Evolutionary conservation across 1,140 invertebrate species (phyloP).

Genomic region (Aphidius gifuensis): DNA sequence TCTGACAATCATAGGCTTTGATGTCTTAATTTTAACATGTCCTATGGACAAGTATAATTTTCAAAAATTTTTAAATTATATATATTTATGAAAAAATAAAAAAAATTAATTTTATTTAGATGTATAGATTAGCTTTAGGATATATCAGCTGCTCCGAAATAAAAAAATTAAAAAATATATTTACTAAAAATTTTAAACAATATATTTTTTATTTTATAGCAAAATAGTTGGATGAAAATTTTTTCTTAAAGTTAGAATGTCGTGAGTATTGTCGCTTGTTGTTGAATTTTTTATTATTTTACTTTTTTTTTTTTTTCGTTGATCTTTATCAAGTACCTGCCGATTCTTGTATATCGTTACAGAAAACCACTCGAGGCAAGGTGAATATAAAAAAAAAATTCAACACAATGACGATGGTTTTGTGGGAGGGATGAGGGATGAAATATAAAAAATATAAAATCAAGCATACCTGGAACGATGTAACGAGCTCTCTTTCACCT

Average conservation of each 20-base stretch:
- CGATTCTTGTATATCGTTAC: constrained; percentile 16
- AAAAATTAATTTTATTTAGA: too few relatives aligned
- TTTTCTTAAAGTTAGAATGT: not conserved
- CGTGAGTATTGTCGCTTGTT: not conserved
- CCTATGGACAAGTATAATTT: too few relatives aligned
- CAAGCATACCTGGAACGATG: constrained; percentile 8
- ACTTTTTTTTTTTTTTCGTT: not conserved
- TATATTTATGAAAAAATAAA: too few relatives aligned
- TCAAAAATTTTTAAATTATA: too few relatives aligned
- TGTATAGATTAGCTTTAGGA: too few relatives aligned
- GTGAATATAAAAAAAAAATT: not conserved
- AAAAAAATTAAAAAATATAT: too few relatives aligned
- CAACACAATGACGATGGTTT: not conserved
- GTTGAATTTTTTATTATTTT: not conserved
- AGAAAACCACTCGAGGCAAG: constrained; percentile 10
- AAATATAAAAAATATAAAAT: constrained; percentile 5
- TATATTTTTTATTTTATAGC: too few relatives aligned
- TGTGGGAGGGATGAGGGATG: not conserved
- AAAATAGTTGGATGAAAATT: not conserved
- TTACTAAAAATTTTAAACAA: too few relatives aligned
- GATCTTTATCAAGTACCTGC: constrained; percentile 13
- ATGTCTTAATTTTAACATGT: too few relatives aligned
- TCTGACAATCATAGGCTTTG: too few relatives aligned
- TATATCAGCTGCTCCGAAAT: too few relatives aligned
- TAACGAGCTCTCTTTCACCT: constrained; percentile 11